phyloP scores from a whole-genome alignment of 2,888 invertebrate species.

The Andrena haemorrhoa region DNA sequence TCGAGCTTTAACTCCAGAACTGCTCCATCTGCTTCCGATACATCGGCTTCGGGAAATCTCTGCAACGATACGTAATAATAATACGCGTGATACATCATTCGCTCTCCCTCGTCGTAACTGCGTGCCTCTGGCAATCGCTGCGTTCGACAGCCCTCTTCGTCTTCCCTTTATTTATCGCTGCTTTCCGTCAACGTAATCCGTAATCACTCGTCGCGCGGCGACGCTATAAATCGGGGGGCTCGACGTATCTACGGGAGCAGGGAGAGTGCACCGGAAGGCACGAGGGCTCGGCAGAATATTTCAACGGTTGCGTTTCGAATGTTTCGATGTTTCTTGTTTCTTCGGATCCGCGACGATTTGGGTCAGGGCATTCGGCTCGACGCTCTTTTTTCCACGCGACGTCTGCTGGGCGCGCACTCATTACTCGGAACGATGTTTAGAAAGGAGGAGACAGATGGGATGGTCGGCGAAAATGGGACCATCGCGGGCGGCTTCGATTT shows the following conservation, averaged over 20 bases:
- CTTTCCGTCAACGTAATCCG: constrained; percentile 8
- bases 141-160: neutral
- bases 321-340: constrained; percentile 1
- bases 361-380: constrained; percentile 9
- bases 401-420: neutral
- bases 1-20: neutral
- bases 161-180: neutral
- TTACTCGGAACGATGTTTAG: constrained; percentile 12
- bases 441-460: neutral
- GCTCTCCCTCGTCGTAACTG: neutral
- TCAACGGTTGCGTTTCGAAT: neutral
- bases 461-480: neutral
- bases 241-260: neutral
- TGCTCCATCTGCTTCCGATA: neutral
- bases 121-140: neutral
- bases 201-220: neutral
- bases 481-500: neutral
- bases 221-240: constrained; percentile 3
- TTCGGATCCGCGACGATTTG: constrained; percentile 20
- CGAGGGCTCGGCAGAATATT: neutral
- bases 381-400: constrained; percentile 6
- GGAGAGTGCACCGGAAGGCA: neutral
- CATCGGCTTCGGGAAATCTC: neutral
- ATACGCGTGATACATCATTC: neutral
- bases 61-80: neutral